Evolutionary conservation across 2,888 invertebrate species (phyloP).

Genomic region (Himalopsyche tibetana): DNA sequence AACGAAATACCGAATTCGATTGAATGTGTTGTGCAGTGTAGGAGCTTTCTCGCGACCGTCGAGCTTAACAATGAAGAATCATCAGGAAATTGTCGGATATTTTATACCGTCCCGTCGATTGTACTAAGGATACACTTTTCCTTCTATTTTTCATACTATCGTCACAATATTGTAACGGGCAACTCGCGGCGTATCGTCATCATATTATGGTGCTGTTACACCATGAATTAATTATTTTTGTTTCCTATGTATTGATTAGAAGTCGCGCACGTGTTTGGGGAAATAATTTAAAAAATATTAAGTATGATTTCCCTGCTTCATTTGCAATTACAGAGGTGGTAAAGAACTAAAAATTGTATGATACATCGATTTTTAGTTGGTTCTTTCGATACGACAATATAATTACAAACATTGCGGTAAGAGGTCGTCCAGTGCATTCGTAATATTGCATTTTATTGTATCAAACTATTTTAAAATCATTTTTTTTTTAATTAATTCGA

Average conservation of each 20-base stretch:
- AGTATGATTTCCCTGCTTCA: too few species aligned
- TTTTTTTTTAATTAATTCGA: too few species aligned
- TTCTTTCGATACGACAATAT: too few species aligned
- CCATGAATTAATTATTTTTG: not conserved
- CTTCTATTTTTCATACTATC: conserved; percentile 37
- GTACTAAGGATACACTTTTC: conserved; percentile 50
- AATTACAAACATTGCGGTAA: too few species aligned
- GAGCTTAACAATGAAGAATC: conserved; percentile 59
- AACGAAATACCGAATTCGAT: conserved; percentile 1
- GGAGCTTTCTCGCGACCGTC: conserved; percentile 56
- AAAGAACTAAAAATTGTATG: too few species aligned
- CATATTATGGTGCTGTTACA: conserved; percentile 4
- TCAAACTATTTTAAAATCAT: too few species aligned
- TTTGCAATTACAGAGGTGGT: too few species aligned
- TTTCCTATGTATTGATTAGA: conserved; percentile 16
- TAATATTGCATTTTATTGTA: too few species aligned
- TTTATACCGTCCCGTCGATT: conserved; percentile 49
- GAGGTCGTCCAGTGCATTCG: too few species aligned
- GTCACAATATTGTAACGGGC: conserved; percentile 38
- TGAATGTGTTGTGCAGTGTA: not conserved
- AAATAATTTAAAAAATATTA: conserved; percentile 4
- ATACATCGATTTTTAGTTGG: too few species aligned
- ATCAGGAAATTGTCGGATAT: conserved; percentile 56
- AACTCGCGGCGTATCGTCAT: conserved; percentile 16
- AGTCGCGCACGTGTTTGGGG: conserved; percentile 23